phyloP scores from a whole-genome alignment of 2,888 invertebrate species.

The Oxytorus armatus region DNA sequence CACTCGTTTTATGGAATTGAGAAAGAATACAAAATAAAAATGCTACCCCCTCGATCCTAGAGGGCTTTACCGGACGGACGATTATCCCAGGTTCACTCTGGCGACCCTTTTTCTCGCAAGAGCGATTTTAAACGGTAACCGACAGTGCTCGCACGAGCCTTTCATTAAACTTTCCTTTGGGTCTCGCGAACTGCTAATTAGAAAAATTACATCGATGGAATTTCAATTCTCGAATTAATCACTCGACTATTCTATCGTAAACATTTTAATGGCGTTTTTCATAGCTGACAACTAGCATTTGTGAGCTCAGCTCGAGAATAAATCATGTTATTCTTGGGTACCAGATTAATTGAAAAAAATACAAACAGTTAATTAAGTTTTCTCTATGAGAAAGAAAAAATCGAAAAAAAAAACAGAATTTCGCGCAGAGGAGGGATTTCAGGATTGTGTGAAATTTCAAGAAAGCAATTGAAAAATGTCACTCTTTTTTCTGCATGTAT shows the following conservation, averaged over 20 bases:
- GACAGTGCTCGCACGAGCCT: not conserved
- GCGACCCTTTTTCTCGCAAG: conserved; percentile 33
- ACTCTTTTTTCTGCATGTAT: too few species aligned
- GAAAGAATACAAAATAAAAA: conserved; percentile 24
- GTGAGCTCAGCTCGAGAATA: too few species aligned
- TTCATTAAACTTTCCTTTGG: not conserved
- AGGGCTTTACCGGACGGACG: conserved; percentile 24
- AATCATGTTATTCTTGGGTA: too few species aligned
- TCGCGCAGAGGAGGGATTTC: too few species aligned
- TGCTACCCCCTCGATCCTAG: conserved; percentile 5
- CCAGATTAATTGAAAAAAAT: too few species aligned
- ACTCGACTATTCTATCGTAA: not conserved
- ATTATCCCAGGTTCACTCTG: conserved; percentile 24
- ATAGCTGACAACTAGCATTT: too few species aligned
- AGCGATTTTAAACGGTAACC: conserved; percentile 14
- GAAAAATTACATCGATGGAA: not conserved
- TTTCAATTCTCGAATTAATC: not conserved
- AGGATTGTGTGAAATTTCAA: too few species aligned
- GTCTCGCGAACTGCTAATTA: not conserved
- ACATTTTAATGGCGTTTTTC: too few species aligned
- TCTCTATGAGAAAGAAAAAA: too few species aligned
- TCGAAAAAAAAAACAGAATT: too few species aligned
- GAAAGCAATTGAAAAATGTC: too few species aligned
- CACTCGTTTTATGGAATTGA: conserved; percentile 13
- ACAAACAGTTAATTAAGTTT: too few species aligned